Evolutionary conservation across 2,797 vertebrate species (phyloP), one percentile per base, ranked within the genome.

Genomic region (Sardinella longiceps): DNA sequence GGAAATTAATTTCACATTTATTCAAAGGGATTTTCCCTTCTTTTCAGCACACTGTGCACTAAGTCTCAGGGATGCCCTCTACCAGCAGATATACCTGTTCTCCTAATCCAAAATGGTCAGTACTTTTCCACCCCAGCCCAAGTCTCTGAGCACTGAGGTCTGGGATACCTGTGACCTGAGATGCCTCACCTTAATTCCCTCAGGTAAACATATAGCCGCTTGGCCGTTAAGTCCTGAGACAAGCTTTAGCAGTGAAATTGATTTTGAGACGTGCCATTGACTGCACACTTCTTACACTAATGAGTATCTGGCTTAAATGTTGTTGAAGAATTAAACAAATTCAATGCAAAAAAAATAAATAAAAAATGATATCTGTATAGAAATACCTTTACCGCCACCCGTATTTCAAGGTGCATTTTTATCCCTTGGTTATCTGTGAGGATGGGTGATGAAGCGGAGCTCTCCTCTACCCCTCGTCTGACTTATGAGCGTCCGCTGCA

Each of bases 51-150:
- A 39, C 70, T 77, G 33, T 18, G 70, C 83, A 80, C 63, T 86
- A 81, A 84, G 81, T 86, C 81, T 81, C 77, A 58, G 85, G 82
- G 85, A 82, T 86, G 87, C 82, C 87, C 86, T 86, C 82, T 51
- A 86, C 93, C 91, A 92, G 91, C 88, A 89, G 89, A 91, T 90
- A 91, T 90, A 91, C 84, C 84, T 82, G 89, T 87, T 92, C 91
- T 89, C 89, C 92, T 93, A 93, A 94, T 91, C 91, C 91, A 88
- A 86, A 80, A 90, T 89, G 89, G 93, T 95, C 95, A 95, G 94
- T 94, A 93, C 88, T 92, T 95, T 94, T 93, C 88, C 93, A 93
- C 93, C 91, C 91, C 92, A 93, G 89, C 90, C 89, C 89, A 43
- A 43, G 37, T 43, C 63, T 70, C 63, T 23, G 33, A 77, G 70